phyloP scores from a whole-genome alignment of 2,113 vertebrate genomes.

The Myrmecobius fasciatus region DNA sequence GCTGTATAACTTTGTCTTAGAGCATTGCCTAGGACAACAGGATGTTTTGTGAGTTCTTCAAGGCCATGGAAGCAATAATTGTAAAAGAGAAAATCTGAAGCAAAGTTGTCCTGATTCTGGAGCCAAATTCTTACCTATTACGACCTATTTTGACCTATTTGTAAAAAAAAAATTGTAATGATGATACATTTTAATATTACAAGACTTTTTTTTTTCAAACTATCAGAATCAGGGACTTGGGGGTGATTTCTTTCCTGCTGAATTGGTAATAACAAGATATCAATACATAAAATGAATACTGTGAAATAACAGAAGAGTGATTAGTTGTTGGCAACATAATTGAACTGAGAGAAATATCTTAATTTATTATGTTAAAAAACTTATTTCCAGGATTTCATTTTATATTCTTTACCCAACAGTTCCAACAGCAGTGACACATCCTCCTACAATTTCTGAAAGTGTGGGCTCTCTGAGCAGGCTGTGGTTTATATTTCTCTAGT shows the following conservation, averaged over 20 bases:
- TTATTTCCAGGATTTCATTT: conserved; percentile 56
- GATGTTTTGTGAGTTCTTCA: conserved; percentile 1
- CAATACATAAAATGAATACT: conserved; percentile 67
- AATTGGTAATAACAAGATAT: background rate
- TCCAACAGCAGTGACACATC: conserved; percentile 57
- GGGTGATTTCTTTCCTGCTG: background rate
- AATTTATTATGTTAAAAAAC: conserved; percentile 56
- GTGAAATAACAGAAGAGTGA: conserved; percentile 57
- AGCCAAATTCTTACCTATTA: background rate
- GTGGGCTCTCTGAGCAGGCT: conserved; percentile 67
- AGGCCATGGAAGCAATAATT: background rate
- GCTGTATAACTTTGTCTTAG: background rate
- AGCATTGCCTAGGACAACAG: background rate
- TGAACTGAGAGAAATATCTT: conserved; percentile 49
- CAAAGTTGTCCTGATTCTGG: background rate
- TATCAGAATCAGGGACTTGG: background rate
- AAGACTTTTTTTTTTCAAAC: background rate
- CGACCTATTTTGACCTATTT: background rate
- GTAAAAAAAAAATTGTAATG: background rate
- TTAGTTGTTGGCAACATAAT: conserved; percentile 51
- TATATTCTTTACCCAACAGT: conserved; percentile 28
- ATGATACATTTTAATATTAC: background rate
- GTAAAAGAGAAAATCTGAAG: background rate
- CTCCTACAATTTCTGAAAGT: conserved; percentile 57
- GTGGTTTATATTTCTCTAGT: conserved; percentile 51